Conservation (phyloP, 2,113 vertebrate genomes). For the Chiloscyllium plagiosum region DNA sequence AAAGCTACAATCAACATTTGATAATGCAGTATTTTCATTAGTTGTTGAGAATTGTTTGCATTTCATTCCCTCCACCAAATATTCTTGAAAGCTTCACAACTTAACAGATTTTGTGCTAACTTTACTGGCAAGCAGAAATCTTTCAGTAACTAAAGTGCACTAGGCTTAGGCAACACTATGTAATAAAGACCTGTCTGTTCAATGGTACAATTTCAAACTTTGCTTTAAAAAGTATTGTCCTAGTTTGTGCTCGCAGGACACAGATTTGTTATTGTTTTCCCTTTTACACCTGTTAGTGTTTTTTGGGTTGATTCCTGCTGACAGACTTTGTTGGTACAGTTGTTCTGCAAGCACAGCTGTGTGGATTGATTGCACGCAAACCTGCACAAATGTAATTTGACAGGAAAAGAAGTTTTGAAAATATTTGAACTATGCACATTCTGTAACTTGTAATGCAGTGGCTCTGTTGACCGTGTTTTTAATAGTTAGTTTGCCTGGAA, state of each 20-base stretch:
- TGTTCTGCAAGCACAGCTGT: constrained; percentile 34
- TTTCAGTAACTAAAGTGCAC: neutral
- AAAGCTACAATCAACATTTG: neutral
- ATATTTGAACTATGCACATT: neutral
- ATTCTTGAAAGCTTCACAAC: neutral
- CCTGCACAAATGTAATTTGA: neutral
- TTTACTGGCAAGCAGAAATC: neutral
- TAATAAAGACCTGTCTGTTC: neutral
- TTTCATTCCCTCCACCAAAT: neutral
- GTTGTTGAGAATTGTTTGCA: neutral
- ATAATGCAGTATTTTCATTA: neutral
- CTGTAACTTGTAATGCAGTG: neutral
- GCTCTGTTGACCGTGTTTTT: neutral
- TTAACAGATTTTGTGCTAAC: neutral
- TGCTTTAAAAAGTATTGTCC: neutral
- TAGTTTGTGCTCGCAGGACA: neutral
- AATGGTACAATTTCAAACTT: neutral
- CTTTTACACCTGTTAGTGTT: constrained; percentile 26
- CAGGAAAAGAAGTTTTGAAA: neutral
- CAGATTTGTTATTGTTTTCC: neutral
- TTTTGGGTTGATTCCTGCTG: constrained; percentile 27
- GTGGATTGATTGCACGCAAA: constrained; percentile 9
- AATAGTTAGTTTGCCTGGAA: neutral
- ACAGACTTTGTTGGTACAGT: constrained; percentile 36
- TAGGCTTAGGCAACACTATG: neutral